Base-by-base conservation (phyloP, 2,888 invertebrate species). In the Folsomia manolachei region DNA sequence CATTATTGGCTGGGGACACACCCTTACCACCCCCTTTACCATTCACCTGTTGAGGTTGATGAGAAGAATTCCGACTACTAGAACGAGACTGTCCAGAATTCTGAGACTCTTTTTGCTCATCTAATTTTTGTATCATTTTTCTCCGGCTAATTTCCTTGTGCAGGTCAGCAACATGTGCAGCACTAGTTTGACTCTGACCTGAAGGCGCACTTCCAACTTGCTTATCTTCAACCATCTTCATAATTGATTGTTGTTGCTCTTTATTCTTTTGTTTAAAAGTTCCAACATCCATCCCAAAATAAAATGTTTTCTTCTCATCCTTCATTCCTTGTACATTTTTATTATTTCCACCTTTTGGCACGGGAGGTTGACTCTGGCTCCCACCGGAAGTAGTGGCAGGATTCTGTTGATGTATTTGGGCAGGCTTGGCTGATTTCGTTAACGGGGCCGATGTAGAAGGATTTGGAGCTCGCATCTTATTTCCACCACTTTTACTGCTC, bases 261-360 rank as follows among this genome's bases (percentile, higher is more conserved):
- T 63, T 11, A 4, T 21, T 7, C 4, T 26, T n/a, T 25, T 26
- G 19, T 4, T 26, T 27, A 25, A 72, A 71, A 63, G 65, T 72
- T 26, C 69, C 85, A 78, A 88, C 87, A 76, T 89, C 89, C 91
- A 92, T 92, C 52, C 92, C 92, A 82, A 92, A 92, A 84, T 92
- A 92, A 83, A 92, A 92, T 18, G 87, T 88, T 82, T 88, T 89
- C 23, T 75, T 78, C 9, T 63, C 64, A 53, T 27, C 27, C 60
- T 69, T 69, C 52, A n/a, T 65, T n/a, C 53, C 51, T 27, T 53
- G 69, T 70, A 56, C 67, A 69, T 70, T 63, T 25, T 65, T 70
- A 67, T 19, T 73, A 11, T 39, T 75, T 21, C 27, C 61, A 67
- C n/a, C n/a, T 51, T 73, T 52, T 21, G 27, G 67, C 27, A 27